These are phyloP conservation scores for Apostichopus japonicus DNA, from an alignment of 35 echinoderm and acorn worm genomes.

Conservation along the genomic window DNA sequence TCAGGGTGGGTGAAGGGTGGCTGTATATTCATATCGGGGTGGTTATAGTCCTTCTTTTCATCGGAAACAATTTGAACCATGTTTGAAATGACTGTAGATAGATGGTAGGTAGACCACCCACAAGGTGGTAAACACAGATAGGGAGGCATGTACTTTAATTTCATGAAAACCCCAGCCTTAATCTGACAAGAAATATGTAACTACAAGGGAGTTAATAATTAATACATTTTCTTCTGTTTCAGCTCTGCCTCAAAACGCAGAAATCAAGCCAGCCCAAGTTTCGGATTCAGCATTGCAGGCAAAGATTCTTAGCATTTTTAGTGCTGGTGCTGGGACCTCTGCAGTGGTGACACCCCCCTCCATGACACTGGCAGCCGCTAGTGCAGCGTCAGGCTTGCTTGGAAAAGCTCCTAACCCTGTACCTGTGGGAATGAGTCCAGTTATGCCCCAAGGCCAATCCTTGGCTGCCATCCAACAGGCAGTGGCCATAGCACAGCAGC, in stretches of 20 bases:
- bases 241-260: background rate
- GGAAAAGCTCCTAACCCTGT: background rate
- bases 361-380: background rate
- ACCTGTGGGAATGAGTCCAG: background rate
- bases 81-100: too few relatives aligned
- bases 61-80: too few relatives aligned
- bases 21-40: too few relatives aligned
- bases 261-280: constrained; percentile 8
- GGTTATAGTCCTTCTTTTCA: too few relatives aligned
- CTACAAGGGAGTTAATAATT: too few relatives aligned
- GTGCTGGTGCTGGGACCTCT: constrained; percentile 2
- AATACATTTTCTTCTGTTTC: background rate
- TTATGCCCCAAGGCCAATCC: background rate
- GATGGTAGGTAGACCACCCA: too few relatives aligned
- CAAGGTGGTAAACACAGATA: too few relatives aligned
- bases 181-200: too few relatives aligned
- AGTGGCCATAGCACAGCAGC: constrained; percentile 10
- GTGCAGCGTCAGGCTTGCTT: constrained; percentile 12
- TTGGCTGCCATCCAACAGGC: background rate
- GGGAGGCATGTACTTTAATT: too few relatives aligned
- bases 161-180: too few relatives aligned
- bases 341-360: background rate
- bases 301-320: constrained; percentile 95
- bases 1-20: too few relatives aligned
- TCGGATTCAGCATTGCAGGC: constrained; percentile 73